Base-by-base conservation (phyloP, 2,113 vertebrate genomes). In the Lates calcarifer region DNA sequence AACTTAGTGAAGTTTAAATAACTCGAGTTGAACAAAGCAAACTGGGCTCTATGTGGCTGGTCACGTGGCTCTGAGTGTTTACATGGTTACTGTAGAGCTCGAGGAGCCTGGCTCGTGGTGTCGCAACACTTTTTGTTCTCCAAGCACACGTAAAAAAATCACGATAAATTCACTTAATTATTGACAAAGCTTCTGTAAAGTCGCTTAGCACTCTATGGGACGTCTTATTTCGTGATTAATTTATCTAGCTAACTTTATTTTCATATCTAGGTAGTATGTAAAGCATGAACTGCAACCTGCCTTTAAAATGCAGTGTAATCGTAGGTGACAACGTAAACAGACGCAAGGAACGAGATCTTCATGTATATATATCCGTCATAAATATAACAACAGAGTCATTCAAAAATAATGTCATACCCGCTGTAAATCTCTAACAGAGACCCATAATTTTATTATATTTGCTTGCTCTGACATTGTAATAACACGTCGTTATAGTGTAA, bases 1-100 rank as follows among this genome's bases (percentile, higher is more conserved):
- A 45, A n/a, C 6, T 20, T 53, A 22, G 1, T 26, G 0, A 26
- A 26, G 11, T 51, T 67, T 14, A 60, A 47, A 22, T 8, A 47
- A 41, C 3, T 3, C 6, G 0, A 15, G 37, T 28, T 79, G 2
- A 74, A 65, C 70, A 26, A 7, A 10, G 4, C 9, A 11, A 47
- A 62, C n/a, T 57, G 1, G 39, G 35, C 72, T 71, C 87, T 89
- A 94, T 89, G 91, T 87, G 93, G 86, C 77, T 72, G 88, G 70
- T 94, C 94, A 95, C 91, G 92, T 95, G 94, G 3, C 84, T 79
- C 66, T 80, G 74, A 89, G 83, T 94, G 94, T 96, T 95, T 93
- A 95, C 92, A 85, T 88, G 76, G 72, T 63, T 77, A 72, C 47
- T 3, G 49, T 8, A 1, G 60, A 77, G 60, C 81, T 84, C 61